Percentiles rank a stretch among this genome's conserved stretches.
phyloP scores from a whole-genome alignment of 2,888 invertebrate species.

The Nemoura dubitans region DNA sequence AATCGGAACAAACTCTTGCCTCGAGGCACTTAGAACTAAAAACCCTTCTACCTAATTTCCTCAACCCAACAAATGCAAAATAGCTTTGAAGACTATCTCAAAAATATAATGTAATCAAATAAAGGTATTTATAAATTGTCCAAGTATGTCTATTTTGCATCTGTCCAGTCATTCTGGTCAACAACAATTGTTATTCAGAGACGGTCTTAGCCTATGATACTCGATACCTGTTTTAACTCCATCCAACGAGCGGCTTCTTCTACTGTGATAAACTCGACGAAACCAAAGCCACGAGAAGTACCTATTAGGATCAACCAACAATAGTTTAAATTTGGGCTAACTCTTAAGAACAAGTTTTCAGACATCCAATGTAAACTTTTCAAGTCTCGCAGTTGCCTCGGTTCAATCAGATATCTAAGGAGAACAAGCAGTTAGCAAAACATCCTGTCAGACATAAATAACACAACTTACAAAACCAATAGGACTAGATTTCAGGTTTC shows the following conservation, averaged over 20 bases:
- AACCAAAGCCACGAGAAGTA: slow-evolving; percentile 88
- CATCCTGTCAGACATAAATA: background rate
- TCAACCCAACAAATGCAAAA: slow-evolving; percentile 7
- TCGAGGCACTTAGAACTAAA: slow-evolving; percentile 29
- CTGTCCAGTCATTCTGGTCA: background rate
- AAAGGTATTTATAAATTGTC: background rate
- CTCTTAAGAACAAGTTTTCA: background rate
- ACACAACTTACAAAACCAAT: slow-evolving; percentile 54
- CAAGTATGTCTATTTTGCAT: background rate
- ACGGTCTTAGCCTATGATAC: slow-evolving; percentile 21
- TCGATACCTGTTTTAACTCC: slow-evolving; percentile 85
- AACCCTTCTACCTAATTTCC: background rate
- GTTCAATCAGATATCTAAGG: background rate
- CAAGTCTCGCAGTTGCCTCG: background rate
- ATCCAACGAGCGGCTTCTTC: slow-evolving; percentile 91
- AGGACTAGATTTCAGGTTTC: slow-evolving; percentile 45
- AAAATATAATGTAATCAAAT: background rate
- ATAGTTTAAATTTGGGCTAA: slow-evolving; percentile 39
- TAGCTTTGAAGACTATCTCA: background rate
- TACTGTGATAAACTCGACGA: slow-evolving; percentile 92
- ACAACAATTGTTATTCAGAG: background rate
- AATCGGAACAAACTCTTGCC: slow-evolving; percentile 16
- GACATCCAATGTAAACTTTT: slow-evolving; percentile 14
- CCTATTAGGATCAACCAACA: slow-evolving; percentile 67
- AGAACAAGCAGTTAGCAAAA: background rate